A percentile compares a stretch with the other conserved stretches of the same genome.
Evolutionary conservation across 2,113 vertebrate species (phyloP).

Genomic region (Albula goreensis): DNA sequence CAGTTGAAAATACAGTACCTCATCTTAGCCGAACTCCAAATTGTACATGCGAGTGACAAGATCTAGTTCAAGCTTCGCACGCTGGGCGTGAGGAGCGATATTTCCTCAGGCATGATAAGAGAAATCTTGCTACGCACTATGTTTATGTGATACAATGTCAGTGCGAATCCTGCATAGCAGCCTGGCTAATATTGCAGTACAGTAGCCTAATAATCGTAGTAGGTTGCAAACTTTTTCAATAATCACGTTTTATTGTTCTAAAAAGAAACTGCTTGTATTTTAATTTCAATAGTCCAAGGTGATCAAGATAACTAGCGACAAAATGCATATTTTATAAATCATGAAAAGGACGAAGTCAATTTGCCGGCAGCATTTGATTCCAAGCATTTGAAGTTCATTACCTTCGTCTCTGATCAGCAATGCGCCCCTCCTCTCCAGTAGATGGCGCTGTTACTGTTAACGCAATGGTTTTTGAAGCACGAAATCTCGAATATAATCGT

Average conservation of each 20-base stretch:
- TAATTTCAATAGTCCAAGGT: not conserved
- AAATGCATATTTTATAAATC: not conserved
- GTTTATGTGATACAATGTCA: constrained; percentile 11
- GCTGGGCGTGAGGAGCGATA: not conserved
- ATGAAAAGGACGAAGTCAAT: not conserved
- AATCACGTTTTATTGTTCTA: not conserved
- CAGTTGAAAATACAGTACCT: not conserved
- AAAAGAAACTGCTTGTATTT: not conserved
- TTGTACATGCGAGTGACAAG: not conserved
- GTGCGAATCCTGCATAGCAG: not conserved
- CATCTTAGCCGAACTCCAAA: not conserved
- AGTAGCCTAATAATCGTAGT: not conserved
- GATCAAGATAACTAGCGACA: not conserved
- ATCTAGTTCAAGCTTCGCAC: not conserved
- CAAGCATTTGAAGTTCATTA: constrained; percentile 46
- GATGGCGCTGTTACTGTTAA: constrained; percentile 61
- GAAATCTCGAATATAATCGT: constrained; percentile 67
- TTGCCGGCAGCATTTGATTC: constrained; percentile 4
- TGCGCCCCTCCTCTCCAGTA: constrained; percentile 41
- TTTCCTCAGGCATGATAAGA: not conserved
- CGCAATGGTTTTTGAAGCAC: constrained; percentile 45
- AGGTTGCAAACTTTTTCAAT: not conserved
- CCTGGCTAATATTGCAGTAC: constrained; percentile 5
- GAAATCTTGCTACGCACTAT: constrained; percentile 6
- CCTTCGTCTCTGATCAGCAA: constrained; percentile 53